Base-by-base conservation (phyloP, 2,888 invertebrate genomes). In the Acrocyrtus sp. region DNA sequence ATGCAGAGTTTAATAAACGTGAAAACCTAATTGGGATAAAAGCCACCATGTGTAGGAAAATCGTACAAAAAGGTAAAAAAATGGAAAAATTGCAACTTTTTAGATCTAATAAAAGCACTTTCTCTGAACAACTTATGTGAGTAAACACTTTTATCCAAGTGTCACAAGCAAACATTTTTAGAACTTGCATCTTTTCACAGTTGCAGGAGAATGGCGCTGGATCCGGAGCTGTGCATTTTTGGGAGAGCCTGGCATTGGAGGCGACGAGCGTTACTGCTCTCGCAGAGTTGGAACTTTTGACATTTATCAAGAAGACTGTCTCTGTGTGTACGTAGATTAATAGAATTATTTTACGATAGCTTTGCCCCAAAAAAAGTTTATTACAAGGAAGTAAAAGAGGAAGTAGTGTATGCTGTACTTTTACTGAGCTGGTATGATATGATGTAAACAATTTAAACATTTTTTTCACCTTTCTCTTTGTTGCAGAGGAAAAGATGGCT, bases 281-380 rank as follows among this genome's bases (percentile, higher is more conserved):
- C 93, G 95, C 92, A 88, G 95, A 82, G 93, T 94, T 0, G 95
- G 95, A 21, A 94, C 94, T 0, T 95, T 94, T 85, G 95, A 96
- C 83, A 94, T 96, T 79, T 96, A 95, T 83, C 91, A 94, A 86
- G 96, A 96, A 84, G 95, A 93, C 82, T 96, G 96, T 83, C 95
- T 95, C 0, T 96, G 96, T 82, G 93, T 72, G 81, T 81, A n/a
- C n/a, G n/a, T n/a, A n/a, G n/a, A n/a, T n/a, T 29, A 34, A 21
- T n/a, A 47, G 15, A n/a, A n/a, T n/a, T n/a, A n/a, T n/a, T n/a
- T n/a, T n/a, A n/a, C n/a, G n/a, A n/a, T n/a, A n/a, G n/a, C n/a
- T n/a, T n/a, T n/a, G n/a, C n/a, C n/a, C n/a, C n/a, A n/a, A n/a
- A n/a, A n/a, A n/a, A n/a, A n/a, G n/a, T n/a, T n/a, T n/a, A n/a